Base-by-base conservation (phyloP, 2,797 vertebrate species). In the Centropyge bicolor region DNA sequence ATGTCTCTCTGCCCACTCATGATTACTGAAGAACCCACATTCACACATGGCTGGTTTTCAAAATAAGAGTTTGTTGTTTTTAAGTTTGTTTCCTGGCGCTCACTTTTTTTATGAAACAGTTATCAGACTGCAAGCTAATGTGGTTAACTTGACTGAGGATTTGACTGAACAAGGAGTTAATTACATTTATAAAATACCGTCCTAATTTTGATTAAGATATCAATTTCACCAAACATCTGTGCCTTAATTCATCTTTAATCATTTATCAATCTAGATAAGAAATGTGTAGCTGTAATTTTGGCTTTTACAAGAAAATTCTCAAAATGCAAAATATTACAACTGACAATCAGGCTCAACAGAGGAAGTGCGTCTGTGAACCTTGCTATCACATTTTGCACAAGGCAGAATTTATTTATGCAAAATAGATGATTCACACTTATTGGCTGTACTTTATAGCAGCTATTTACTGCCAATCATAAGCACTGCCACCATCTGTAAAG, bases 1-100 rank as follows among this genome's bases (percentile, higher is more conserved):
- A 51, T 67, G 49, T 63, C 22, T 11, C 48, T 61, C 41, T 55
- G 55, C 22, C 61, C 36, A 63, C 49, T 78, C 45, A 17, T 8
- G 24, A 48, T 63, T 43, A 52, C 36, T 7, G 22, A 72, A 1
- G 49, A 74, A 57, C 8, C 51, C 5, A 61, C 14, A 35, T 59
- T 60, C 41, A 63, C 51, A 36, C 24, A 60, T 4, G 12, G 4
- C 8, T 35, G 36, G 3, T 60, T 70, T 52, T 60, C 3, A 19
- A 31, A 16, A 55, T 22, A 72, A 61, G 54, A 56, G 19, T 22
- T 11, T 13, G 11, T 59, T 59, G 14, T 22, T 65, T 64, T 24
- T 35, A 22, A 6, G 0, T 43, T 5, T 35, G 10, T n/a, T 72
- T 55, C 35, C 0, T 12, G 31, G 51, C 38, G 9, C 22, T 73